phyloP scores from a whole-genome alignment of 1,140 invertebrate species.

The Caenorhabditis remanei region DNA sequence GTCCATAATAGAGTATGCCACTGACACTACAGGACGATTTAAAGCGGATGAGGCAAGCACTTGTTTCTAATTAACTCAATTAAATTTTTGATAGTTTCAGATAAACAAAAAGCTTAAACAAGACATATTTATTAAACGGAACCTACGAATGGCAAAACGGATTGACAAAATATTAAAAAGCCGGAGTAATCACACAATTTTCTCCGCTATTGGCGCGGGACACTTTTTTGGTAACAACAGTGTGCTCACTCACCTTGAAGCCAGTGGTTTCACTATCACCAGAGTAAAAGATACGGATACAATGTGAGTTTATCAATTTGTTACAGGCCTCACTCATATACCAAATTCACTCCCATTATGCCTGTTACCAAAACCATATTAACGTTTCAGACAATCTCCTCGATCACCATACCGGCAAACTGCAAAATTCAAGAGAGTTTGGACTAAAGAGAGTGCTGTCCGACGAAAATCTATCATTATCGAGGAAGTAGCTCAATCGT shows the following conservation, averaged over 20 bases:
- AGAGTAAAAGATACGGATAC: slow-evolving; percentile 36
- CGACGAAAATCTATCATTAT: slow-evolving; percentile 39
- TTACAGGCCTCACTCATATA: too few species aligned
- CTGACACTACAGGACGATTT: background rate
- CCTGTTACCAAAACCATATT: too few species aligned
- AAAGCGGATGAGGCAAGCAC: background rate
- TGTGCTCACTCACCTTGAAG: slow-evolving; percentile 36
- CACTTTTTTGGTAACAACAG: slow-evolving; percentile 60
- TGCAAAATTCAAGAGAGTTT: slow-evolving; percentile 50
- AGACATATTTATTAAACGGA: slow-evolving; percentile 55
- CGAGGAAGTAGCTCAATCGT: slow-evolving; percentile 6
- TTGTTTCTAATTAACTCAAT: background rate
- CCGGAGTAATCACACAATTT: slow-evolving; percentile 1
- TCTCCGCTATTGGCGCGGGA: slow-evolving; percentile 59
- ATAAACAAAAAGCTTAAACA: slow-evolving; percentile 55
- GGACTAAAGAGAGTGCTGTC: slow-evolving; percentile 46
- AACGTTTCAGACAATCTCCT: background rate
- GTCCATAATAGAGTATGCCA: slow-evolving; percentile 50
- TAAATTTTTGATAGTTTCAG: background rate
- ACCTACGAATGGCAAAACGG: slow-evolving; percentile 58
- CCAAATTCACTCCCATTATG: too few species aligned
- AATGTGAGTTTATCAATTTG: slow-evolving; percentile 30
- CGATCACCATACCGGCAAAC: slow-evolving; percentile 36
- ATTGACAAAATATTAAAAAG: slow-evolving; percentile 31
- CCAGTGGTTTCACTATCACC: background rate